Conservation (phyloP, 2,797 vertebrate species). For the Acrocephalus scirpaceus region DNA sequence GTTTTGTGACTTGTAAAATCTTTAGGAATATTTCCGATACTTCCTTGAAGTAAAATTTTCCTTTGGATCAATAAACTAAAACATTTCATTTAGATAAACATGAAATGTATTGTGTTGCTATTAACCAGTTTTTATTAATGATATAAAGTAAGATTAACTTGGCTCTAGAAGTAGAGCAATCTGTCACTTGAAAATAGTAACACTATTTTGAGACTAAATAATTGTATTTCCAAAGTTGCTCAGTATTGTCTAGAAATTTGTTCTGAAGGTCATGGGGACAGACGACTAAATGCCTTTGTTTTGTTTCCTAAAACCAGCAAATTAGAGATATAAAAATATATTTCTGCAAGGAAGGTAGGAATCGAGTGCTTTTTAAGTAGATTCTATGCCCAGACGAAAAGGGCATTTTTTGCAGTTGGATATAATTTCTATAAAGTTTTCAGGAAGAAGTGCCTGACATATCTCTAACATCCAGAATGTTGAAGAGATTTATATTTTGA, state of each 20-base stretch:
- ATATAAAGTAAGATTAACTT: background rate
- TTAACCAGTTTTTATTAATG: background rate
- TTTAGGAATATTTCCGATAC: background rate
- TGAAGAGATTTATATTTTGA: background rate
- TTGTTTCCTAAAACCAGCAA: background rate
- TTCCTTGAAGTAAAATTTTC: background rate
- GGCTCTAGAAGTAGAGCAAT: background rate
- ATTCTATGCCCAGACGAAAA: background rate
- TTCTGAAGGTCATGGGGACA: background rate
- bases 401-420: background rate
- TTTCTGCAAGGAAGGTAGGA: background rate
- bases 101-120: background rate
- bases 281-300: background rate
- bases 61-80: background rate
- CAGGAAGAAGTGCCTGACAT: background rate
- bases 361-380: background rate
- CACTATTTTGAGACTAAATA: background rate
- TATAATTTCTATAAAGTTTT: background rate
- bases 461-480: background rate
- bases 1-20: background rate
- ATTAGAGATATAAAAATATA: background rate
- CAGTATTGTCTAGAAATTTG: background rate
- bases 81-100: background rate
- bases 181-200: background rate
- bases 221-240: background rate